These are phyloP conservation scores for Bombus superbus DNA, from an alignment of 1,140 invertebrate species.

Conservation along the genomic window DNA sequence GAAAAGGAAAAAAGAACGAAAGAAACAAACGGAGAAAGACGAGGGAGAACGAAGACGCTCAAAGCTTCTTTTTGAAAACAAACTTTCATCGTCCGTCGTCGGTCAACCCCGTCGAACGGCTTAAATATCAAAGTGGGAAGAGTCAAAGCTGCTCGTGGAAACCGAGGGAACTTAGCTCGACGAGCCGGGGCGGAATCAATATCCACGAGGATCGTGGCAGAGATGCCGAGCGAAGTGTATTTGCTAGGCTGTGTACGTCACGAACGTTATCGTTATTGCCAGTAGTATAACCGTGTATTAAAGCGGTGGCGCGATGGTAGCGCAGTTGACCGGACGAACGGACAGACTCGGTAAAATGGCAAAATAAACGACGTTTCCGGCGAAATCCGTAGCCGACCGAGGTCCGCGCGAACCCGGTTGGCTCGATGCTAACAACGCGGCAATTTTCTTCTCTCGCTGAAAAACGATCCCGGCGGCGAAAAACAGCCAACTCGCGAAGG, in stretches of 20 bases:
- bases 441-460: too few relatives aligned
- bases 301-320: background rate
- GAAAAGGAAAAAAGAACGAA: too few relatives aligned
- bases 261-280: conserved; percentile 4
- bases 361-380: conserved; percentile 9
- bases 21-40: background rate
- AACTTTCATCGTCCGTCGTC: background rate
- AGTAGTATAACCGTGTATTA: background rate
- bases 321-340: background rate
- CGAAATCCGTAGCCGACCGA: too few relatives aligned
- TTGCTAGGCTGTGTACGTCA: background rate
- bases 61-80: background rate
- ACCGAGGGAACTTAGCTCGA: conserved; percentile 2
- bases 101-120: background rate
- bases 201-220: background rate
- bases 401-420: too few relatives aligned
- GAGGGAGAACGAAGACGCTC: background rate
- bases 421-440: too few relatives aligned
- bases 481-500: too few relatives aligned
- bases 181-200: background rate
- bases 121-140: background rate
- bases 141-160: background rate
- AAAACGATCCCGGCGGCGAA: too few relatives aligned
- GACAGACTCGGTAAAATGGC: background rate
- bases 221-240: background rate